A percentile compares a stretch with the other conserved stretches of the same genome.
Evolutionary conservation across 2,113 vertebrate genomes (phyloP).

Genomic region (Callionymus lyra): DNA sequence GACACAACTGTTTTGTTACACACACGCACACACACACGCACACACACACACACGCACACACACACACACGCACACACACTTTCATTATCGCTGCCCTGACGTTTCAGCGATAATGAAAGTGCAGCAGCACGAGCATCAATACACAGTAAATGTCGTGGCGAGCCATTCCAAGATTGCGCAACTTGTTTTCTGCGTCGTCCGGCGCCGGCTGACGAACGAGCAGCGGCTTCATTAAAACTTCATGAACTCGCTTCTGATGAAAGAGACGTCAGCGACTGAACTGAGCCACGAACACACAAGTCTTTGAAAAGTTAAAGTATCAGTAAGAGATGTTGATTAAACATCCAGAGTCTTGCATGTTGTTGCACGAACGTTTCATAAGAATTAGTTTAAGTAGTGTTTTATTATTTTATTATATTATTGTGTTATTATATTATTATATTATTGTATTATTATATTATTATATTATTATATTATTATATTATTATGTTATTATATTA

Average conservation of each 20-base stretch:
- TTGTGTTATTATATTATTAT: too few species aligned
- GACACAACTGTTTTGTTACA: slow-evolving; percentile 14
- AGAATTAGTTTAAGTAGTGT: too few species aligned
- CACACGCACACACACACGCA: neutral
- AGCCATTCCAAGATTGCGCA: slow-evolving; percentile 12
- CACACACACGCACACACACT: neutral
- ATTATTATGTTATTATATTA: too few species aligned
- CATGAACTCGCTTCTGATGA: slow-evolving; percentile 5
- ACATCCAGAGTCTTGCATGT: too few species aligned
- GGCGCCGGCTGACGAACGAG: slow-evolving; percentile 3
- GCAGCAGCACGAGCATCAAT: slow-evolving; percentile 4
- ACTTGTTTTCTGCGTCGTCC: slow-evolving; percentile 2
- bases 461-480: too few species aligned
- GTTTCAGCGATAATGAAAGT: slow-evolving; percentile 4
- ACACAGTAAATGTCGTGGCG: slow-evolving; percentile 13
- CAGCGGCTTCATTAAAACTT: slow-evolving; percentile 9
- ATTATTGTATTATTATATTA: too few species aligned
- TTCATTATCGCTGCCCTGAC: neutral
- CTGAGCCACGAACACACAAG: too few species aligned
- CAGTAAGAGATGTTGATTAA: too few species aligned
- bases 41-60: slow-evolving; percentile 3
- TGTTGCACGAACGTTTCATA: too few species aligned
- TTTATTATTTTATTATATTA: too few species aligned
- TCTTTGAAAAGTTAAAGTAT: too few species aligned
- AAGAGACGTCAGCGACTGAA: neutral